These are phyloP conservation scores for Diprion similis DNA, from an alignment of 1,140 invertebrate genomes.

Conservation along the genomic window DNA sequence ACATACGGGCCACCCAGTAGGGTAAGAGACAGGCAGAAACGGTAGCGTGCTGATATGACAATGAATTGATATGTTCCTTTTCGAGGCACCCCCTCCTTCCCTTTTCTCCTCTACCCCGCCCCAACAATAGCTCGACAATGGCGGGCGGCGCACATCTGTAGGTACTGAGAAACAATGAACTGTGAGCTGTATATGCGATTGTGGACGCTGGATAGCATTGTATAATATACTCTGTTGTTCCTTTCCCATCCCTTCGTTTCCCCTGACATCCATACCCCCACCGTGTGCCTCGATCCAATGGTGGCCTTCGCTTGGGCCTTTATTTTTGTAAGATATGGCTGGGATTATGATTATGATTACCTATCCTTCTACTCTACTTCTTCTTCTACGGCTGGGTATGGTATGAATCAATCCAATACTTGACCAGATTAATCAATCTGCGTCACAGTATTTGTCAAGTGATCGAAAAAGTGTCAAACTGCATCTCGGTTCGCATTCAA, in stretches of 20 bases:
- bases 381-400: too few species aligned
- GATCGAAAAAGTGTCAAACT: too few species aligned
- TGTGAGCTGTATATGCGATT: constrained; percentile 50
- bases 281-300: background rate
- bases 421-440: too few species aligned
- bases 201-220: constrained; percentile 56
- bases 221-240: constrained; percentile 57
- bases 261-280: background rate
- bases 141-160: constrained; percentile 49
- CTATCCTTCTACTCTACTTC: too few species aligned
- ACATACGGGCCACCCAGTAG: too few species aligned
- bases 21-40: constrained; percentile 15
- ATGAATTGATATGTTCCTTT: constrained; percentile 52
- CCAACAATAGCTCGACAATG: constrained; percentile 46
- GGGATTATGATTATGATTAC: too few species aligned
- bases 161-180: constrained; percentile 54
- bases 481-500: too few species aligned
- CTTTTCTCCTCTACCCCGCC: constrained; percentile 31
- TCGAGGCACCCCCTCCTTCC: constrained; percentile 35
- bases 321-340: too few species aligned
- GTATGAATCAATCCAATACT: too few species aligned
- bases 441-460: too few species aligned
- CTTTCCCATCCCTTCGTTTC: constrained; percentile 35
- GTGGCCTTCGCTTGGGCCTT: background rate
- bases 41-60: constrained; percentile 43